Percentiles rank a stretch among this genome's conserved stretches.
Conservation (phyloP, 2,888 invertebrate species). For the Rhingia campestris region DNA sequence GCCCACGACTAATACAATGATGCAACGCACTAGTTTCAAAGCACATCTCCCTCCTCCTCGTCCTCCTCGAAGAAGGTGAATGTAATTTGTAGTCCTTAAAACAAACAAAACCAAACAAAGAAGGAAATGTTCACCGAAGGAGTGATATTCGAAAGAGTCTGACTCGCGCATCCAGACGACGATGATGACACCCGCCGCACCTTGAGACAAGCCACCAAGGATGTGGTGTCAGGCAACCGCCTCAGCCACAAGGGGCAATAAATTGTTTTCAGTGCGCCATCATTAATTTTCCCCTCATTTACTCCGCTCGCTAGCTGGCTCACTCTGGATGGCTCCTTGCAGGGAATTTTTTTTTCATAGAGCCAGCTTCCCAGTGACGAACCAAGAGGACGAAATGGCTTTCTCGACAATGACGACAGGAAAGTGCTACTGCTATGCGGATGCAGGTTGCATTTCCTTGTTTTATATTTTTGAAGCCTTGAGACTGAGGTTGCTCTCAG, state of each 20-base stretch:
- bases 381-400: slow-evolving; percentile 18
- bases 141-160: slow-evolving; percentile 11
- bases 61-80: slow-evolving; percentile 43
- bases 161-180: slow-evolving; percentile 4
- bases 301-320: slow-evolving; percentile 44
- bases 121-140: neutral
- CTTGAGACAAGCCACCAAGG: slow-evolving; percentile 46
- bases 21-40: neutral
- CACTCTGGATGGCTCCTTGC: slow-evolving; percentile 24
- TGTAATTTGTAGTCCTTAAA: slow-evolving; percentile 67
- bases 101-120: slow-evolving; percentile 2
- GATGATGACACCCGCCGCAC: slow-evolving; percentile 6
- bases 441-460: slow-evolving; percentile 67
- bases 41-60: neutral
- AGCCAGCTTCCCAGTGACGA: slow-evolving; percentile 11
- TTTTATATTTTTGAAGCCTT: slow-evolving; percentile 40
- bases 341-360: slow-evolving; percentile 32
- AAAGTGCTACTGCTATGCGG: slow-evolving; percentile 27
- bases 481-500: slow-evolving; percentile 27
- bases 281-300: slow-evolving; percentile 76
- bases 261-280: slow-evolving; percentile 75
- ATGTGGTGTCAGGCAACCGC: slow-evolving; percentile 57
- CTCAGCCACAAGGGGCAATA: slow-evolving; percentile 73
- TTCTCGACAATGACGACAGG: slow-evolving; percentile 42
- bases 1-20: neutral